phyloP scores from a whole-genome alignment of 2,113 vertebrate species.

The Pygoscelis adeliae region DNA sequence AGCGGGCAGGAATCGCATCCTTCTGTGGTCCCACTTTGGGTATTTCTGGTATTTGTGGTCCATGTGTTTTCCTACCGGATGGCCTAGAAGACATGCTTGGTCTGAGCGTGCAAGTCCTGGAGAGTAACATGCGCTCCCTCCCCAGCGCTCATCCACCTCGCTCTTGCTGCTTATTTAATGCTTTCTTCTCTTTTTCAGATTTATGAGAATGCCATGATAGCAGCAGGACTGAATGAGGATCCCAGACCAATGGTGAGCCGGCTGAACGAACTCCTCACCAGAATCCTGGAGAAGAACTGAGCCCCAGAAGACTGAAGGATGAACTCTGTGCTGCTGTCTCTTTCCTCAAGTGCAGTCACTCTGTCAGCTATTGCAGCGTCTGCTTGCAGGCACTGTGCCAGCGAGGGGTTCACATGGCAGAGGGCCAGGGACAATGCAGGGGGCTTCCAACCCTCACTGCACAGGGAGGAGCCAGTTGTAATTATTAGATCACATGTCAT shows the following conservation, averaged over 20 bases:
- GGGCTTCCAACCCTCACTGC: neutral
- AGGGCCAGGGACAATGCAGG: neutral
- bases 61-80: neutral
- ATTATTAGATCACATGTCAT: neutral
- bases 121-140: neutral
- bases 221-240: slow-evolving; percentile 92
- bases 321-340: neutral
- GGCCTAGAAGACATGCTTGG: neutral
- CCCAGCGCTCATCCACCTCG: neutral
- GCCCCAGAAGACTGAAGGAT: neutral
- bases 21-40: neutral
- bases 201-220: slow-evolving; percentile 97
- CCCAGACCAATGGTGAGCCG: slow-evolving; percentile 91
- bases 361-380: neutral
- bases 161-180: neutral
- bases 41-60: neutral
- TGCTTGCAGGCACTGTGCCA: neutral
- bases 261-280: slow-evolving; percentile 88
- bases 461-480: neutral
- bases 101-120: neutral
- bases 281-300: slow-evolving; percentile 89
- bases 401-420: neutral
- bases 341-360: neutral
- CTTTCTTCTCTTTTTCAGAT: slow-evolving; percentile 77
- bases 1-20: neutral